Base-by-base conservation (phyloP, 64 coral and sea anemone species). In the Cladopsammia gracilis region DNA sequence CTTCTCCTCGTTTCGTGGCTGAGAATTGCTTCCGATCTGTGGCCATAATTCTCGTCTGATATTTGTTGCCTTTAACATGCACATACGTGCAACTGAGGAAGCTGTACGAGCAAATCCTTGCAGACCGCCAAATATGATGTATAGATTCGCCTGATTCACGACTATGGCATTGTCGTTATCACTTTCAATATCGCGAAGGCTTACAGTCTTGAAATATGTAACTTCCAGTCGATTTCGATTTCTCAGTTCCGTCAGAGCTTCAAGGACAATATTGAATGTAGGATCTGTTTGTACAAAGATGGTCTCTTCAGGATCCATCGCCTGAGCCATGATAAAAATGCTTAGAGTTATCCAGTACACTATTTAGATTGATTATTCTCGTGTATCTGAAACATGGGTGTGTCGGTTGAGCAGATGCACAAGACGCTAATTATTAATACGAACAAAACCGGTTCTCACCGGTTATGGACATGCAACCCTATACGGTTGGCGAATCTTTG, bases 281-380 rank as follows among this genome's bases (percentile, higher is more conserved):
- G 48, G 43, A 62, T 90, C 88, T 62, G 88, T 90, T 76, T 77
- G 56, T 3, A 64, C 72, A 56, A 90, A 90, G 25, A 89, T 75
- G 9, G 56, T 76, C 14, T 86, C 82, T n/a, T n/a, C n/a, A n/a
- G n/a, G n/a, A n/a, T n/a, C n/a, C n/a, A n/a, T n/a, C n/a, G n/a
- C n/a, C 47, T 18, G 20, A 24, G 20, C 51, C 51, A 53, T 53
- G 51, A n/a, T n/a, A n/a, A n/a, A n/a, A n/a, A n/a, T n/a, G n/a
- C n/a, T n/a, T n/a, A n/a, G n/a, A n/a, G n/a, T n/a, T n/a, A n/a
- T n/a, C n/a, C n/a, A n/a, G n/a, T n/a, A n/a, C n/a, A n/a, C n/a
- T n/a, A n/a, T n/a, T n/a, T n/a, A n/a, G n/a, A n/a, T n/a, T n/a
- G n/a, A n/a, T n/a, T n/a, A n/a, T n/a, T n/a, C n/a, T n/a, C n/a